Evolutionary conservation across 1,140 invertebrate genomes (phyloP).

Genomic region (Lucilia cuprina): DNA sequence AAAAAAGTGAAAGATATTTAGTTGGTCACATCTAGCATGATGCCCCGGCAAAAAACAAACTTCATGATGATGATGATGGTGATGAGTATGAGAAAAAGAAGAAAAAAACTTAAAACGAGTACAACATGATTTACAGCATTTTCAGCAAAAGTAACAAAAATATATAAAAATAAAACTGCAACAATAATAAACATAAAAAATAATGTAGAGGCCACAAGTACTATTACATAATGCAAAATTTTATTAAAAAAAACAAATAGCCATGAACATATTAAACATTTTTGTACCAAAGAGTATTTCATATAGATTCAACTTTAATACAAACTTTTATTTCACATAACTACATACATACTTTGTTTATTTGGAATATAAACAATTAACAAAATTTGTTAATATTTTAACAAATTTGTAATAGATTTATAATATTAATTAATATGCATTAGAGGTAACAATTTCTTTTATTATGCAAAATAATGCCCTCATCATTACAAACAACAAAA

Average conservation of each 20-base stretch:
- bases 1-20: too few species aligned
- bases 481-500: too few species aligned
- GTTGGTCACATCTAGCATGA: too few species aligned
- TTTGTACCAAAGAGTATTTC: too few species aligned
- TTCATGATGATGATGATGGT: neutral
- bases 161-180: constrained; percentile 2
- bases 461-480: neutral
- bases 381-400: too few species aligned
- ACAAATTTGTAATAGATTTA: neutral
- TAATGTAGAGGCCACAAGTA: constrained; percentile 12
- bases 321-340: too few species aligned
- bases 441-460: constrained; percentile 9
- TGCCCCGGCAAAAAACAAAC: too few species aligned
- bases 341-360: too few species aligned
- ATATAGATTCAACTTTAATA: too few species aligned
- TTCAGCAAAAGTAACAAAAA: neutral
- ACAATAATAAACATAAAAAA: constrained; percentile 2
- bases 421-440: constrained; percentile 28
- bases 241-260: neutral
- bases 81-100: neutral
- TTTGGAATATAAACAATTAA: neutral
- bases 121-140: neutral
- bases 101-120: neutral
- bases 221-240: neutral
- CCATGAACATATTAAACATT: neutral